Percentiles rank a stretch among this genome's conserved stretches.
Conservation (phyloP, 37 sponge, comb jelly and placozoan species). For the Aphrocallistes beatrix region DNA sequence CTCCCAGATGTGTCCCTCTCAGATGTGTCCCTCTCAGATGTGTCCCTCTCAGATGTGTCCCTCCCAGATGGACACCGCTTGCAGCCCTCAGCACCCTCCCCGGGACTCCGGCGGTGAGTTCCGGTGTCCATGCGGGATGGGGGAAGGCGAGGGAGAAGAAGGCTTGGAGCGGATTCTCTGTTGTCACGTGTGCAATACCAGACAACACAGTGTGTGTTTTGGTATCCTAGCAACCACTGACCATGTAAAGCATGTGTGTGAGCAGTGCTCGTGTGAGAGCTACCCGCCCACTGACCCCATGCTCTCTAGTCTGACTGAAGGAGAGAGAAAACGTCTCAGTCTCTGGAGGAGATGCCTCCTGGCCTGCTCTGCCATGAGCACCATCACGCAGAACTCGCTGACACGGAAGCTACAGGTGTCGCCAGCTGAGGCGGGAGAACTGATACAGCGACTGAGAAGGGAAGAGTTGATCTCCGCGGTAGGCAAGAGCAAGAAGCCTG, state of each 20-base stretch:
- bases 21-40: no score
- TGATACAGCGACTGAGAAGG: constrained; percentile 52
- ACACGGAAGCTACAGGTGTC: constrained; percentile 21
- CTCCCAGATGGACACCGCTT: background rate
- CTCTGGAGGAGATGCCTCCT: constrained; percentile 64
- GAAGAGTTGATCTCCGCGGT: constrained; percentile 48
- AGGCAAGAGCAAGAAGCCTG: constrained; percentile 30
- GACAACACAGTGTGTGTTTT: constrained; percentile 76
- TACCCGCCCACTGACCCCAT: background rate
- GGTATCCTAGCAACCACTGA: constrained; percentile 42
- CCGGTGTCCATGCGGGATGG: background rate
- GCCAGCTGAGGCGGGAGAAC: constrained; percentile 45
- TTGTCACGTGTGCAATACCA: constrained; percentile 51
- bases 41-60: no score
- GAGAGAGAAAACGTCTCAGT: constrained; percentile 35
- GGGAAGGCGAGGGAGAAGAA: constrained; percentile 69
- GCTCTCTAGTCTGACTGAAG: background rate
- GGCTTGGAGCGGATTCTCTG: constrained; percentile 56
- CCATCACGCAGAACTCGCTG: constrained; percentile 25
- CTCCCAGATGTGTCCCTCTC: background rate
- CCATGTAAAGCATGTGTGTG: constrained; percentile 58
- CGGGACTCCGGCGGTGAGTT: background rate
- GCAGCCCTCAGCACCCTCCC: background rate
- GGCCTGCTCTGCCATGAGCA: constrained; percentile 35
- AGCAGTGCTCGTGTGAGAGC: constrained; percentile 25